Percentiles rank a stretch among this genome's conserved stretches.
These are phyloP conservation scores for Cyrtodaria siliqua DNA, from an alignment of 2,888 invertebrate species.

Conservation along the genomic window DNA sequence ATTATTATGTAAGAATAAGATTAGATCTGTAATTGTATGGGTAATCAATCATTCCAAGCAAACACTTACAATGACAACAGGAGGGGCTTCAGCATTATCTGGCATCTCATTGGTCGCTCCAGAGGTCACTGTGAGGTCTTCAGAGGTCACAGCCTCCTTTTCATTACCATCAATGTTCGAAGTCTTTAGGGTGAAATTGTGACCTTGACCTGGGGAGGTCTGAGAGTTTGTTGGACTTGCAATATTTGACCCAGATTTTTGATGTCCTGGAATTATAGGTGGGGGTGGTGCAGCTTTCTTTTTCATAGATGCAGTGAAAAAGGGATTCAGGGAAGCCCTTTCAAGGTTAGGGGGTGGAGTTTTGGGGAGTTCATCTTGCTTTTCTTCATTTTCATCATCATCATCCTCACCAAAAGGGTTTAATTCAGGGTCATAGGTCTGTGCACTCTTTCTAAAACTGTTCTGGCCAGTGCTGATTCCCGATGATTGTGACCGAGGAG, in stretches of 20 bases:
- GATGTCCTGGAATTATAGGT: conserved; percentile 19
- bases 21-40: conserved; percentile 9
- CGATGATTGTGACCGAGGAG: conserved; percentile 20
- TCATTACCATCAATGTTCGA: conserved; percentile 26
- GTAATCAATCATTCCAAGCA: conserved; percentile 43
- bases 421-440: conserved; percentile 52
- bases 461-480: conserved; percentile 16
- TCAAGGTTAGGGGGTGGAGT: conserved; percentile 20
- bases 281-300: conserved; percentile 54
- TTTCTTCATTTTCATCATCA: conserved; percentile 58
- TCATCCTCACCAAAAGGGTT: conserved; percentile 63
- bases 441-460: conserved; percentile 39
- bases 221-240: too few relatives aligned
- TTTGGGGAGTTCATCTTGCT: conserved; percentile 26
- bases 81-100: conserved; percentile 52
- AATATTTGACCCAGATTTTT: conserved; percentile 10
- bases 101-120: conserved; percentile 61
- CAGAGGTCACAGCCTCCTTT: conserved; percentile 20
- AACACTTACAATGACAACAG: conserved; percentile 64
- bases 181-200: neutral
- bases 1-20: neutral
- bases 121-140: conserved; percentile 60
- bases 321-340: conserved; percentile 53
- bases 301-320: conserved; percentile 53
- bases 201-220: conserved; percentile 25